Percentiles rank a stretch among this genome's conserved stretches.
These are phyloP conservation scores for Orbicella faveolata DNA, from an alignment of 64 coral and sea anemone species.

Conservation along the genomic window DNA sequence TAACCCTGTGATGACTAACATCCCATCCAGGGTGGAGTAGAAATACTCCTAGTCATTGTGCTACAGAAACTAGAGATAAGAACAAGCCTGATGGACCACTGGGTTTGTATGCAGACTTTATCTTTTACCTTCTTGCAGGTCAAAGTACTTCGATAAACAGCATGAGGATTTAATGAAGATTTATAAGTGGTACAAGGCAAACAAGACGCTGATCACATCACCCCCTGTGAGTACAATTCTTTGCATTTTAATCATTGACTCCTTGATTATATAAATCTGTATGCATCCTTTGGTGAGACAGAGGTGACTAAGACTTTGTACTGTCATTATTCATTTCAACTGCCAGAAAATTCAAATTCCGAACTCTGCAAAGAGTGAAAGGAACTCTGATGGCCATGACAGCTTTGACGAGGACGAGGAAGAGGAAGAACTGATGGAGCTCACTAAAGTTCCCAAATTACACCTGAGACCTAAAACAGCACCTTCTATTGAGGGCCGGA, in stretches of 20 bases:
- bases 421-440: slow-evolving; percentile 54
- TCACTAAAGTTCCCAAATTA: slow-evolving; percentile 80
- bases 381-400: slow-evolving; percentile 1
- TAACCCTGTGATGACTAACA: no score
- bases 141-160: slow-evolving; percentile 83
- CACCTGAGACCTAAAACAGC: slow-evolving; percentile 83
- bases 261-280: neutral
- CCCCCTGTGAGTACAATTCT: slow-evolving; percentile 71
- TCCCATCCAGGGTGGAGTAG: no score
- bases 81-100: no score
- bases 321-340: neutral
- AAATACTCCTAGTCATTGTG: no score
- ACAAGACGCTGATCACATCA: slow-evolving; percentile 81
- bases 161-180: slow-evolving; percentile 92
- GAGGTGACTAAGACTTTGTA: neutral
- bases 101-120: no score
- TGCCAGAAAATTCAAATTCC: slow-evolving; percentile 41
- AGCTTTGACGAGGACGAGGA: slow-evolving; percentile 34
- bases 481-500: slow-evolving; percentile 62
- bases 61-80: no score
- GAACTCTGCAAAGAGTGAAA: slow-evolving; percentile 32
- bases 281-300: neutral
- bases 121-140: slow-evolving; percentile 26
- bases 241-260: neutral
- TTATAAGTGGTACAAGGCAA: slow-evolving; percentile 93